Percentiles rank a stretch among this genome's conserved stretches.
Conservation (phyloP, 1,140 invertebrate genomes). For the Nasonia giraulti region DNA sequence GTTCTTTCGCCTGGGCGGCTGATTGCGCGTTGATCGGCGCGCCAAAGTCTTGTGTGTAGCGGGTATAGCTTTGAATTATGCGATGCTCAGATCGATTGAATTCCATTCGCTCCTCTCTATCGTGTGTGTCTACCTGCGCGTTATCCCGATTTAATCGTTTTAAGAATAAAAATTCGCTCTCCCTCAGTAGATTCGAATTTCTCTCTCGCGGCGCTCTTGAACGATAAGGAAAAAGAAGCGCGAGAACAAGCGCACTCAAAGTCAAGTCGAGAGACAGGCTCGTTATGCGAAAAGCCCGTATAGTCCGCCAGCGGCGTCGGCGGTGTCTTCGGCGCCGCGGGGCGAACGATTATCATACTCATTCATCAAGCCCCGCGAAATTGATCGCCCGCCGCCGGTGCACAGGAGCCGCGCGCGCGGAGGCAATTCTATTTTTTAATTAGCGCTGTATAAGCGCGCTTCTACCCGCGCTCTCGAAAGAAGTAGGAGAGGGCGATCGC, state of each 20-base stretch:
- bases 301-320: neutral
- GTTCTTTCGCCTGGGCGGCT: neutral
- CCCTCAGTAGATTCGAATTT: no score
- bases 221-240: neutral
- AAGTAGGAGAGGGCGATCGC: neutral
- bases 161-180: no score
- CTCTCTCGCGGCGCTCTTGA: no score
- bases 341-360: constrained; percentile 32
- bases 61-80: neutral
- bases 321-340: neutral
- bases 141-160: no score
- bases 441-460: constrained; percentile 22
- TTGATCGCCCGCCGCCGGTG: constrained; percentile 16
- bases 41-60: neutral
- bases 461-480: neutral
- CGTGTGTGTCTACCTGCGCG: no score
- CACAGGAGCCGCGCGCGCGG: no score
- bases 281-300: neutral
- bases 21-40: neutral
- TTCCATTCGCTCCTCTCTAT: neutral
- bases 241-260: neutral
- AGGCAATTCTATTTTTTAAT: constrained; percentile 37
- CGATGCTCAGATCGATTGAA: neutral
- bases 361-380: constrained; percentile 28
- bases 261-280: neutral